Conservation (phyloP, 1,140 invertebrate species). For the Cherax destructor region DNA sequence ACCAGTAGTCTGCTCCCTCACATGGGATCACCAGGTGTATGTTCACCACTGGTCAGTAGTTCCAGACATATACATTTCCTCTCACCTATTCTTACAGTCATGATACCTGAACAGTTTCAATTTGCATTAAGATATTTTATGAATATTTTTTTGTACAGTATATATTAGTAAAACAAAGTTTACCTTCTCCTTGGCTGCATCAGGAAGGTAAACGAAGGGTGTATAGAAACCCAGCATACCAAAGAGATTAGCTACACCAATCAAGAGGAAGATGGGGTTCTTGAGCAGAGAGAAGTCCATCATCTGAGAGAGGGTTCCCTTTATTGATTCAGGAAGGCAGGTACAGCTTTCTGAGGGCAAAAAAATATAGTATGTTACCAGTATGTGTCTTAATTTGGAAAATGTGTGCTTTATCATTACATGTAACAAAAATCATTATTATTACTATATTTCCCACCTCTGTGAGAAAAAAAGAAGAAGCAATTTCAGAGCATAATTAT, state of each 20-base stretch:
- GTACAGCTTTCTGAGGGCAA: conserved; percentile 30
- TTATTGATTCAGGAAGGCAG: conserved; percentile 80
- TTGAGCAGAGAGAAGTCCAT: conserved; percentile 93
- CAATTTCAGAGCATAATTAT: too few relatives aligned
- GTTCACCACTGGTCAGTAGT: too few relatives aligned
- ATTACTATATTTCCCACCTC: neutral
- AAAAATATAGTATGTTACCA: neutral
- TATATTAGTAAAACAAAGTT: too few relatives aligned
- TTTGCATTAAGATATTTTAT: too few relatives aligned
- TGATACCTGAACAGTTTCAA: too few relatives aligned
- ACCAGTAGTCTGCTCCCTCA: too few relatives aligned
- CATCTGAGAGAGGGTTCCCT: conserved; percentile 91
- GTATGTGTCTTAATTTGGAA: neutral
- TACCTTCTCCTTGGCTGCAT: conserved; percentile 84
- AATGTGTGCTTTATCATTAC: neutral
- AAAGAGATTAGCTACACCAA: conserved; percentile 95
- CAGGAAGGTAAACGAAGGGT: conserved; percentile 95
- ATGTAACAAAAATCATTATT: neutral
- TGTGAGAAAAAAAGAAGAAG: too few relatives aligned
- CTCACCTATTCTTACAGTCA: too few relatives aligned
- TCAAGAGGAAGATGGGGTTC: conserved; percentile 93
- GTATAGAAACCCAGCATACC: conserved; percentile 96
- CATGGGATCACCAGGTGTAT: too few relatives aligned
- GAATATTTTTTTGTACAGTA: too few relatives aligned
- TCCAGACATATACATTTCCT: too few relatives aligned